phyloP scores from a whole-genome alignment of 2,113 vertebrate genomes.

The Collichthys lucidus region DNA sequence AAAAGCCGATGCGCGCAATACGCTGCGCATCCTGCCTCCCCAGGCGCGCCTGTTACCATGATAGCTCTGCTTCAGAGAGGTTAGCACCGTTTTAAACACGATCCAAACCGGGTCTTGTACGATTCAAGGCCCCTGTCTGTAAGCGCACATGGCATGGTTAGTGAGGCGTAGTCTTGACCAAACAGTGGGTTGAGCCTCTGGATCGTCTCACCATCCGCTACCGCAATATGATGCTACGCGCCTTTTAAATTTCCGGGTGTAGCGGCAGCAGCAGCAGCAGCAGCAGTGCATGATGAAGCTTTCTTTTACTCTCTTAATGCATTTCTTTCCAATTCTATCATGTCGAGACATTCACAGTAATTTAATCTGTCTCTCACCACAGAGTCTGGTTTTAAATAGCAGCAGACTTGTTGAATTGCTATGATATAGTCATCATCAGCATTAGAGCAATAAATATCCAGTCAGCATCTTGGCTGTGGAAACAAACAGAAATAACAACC shows the following conservation, averaged over 20 bases:
- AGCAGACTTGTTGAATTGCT: constrained; percentile 7
- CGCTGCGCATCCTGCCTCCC: constrained; percentile 48
- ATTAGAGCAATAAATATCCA: not conserved
- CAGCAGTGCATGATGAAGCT: constrained; percentile 54
- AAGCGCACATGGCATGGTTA: constrained; percentile 66
- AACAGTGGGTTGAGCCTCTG: constrained; percentile 52
- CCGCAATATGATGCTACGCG: constrained; percentile 78
- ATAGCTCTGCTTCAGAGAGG: constrained; percentile 35
- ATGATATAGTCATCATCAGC: constrained; percentile 6
- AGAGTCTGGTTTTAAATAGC: constrained; percentile 10
- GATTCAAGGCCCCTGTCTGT: constrained; percentile 15
- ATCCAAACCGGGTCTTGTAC: not conserved
- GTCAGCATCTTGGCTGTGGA: constrained; percentile 25
- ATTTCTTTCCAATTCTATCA: constrained; percentile 3
- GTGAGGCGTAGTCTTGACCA: constrained; percentile 34
- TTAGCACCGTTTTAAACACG: not conserved
- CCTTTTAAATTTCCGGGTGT: constrained; percentile 73
- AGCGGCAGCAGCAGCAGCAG: constrained; percentile 20
- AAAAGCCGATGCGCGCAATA: constrained; percentile 52
- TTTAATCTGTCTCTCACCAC: not conserved
- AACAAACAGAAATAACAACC: not conserved
- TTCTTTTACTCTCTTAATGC: constrained; percentile 6
- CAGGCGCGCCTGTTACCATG: constrained; percentile 30
- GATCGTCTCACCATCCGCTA: constrained; percentile 22
- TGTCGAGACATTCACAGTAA: not conserved